Base-by-base conservation (phyloP, 2,113 vertebrate genomes). In the Seriola quinqueradiata region DNA sequence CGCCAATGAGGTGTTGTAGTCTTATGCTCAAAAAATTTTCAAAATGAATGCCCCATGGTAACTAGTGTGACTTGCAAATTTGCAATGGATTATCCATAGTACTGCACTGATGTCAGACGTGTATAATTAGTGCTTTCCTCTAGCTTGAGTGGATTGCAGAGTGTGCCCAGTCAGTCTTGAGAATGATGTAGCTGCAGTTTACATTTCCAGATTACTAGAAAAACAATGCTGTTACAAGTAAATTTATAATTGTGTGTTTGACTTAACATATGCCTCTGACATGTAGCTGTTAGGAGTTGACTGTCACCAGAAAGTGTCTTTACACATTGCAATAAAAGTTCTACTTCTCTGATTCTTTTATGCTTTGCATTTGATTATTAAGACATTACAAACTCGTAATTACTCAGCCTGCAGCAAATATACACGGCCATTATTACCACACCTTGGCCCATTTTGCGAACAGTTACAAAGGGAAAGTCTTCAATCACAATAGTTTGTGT, bases 301-400 rank as follows among this genome's bases (percentile, higher is more conserved):
- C 46, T 66, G 75, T 84, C 72, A 87, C 87, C 77, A 86, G 54
- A 89, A 73, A 74, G 86, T 90, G 79, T 88, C 79, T 89, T 92
- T 87, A 48, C 38, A 71, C 38, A 48, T 75, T 75, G 60, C 80
- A 90, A 91, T 90, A 92, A 80, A 90, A 58, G 28, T 66, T 67
- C 1, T 81, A 44, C 58, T 79, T 16, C 65, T 44, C 36, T 36
- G 23, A 40, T 50, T 42, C 34, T 25, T 79, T 8, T 13, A 5
- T 44, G 1, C 34, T 36, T 48, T 77, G 34, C 5, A 61, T 69
- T 3, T 70, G 9, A 60, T 68, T 61, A 55, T 42, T 66, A n/a
- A 68, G 60, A 67, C 5, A 10, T 42, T 23, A 19, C 2, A 57
- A 67, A 58, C 6, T 23, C 9, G 2, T 36, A 23, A 48, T 55